phyloP scores from a whole-genome alignment of 2,113 vertebrate genomes.

The Oryzias curvinotus region DNA sequence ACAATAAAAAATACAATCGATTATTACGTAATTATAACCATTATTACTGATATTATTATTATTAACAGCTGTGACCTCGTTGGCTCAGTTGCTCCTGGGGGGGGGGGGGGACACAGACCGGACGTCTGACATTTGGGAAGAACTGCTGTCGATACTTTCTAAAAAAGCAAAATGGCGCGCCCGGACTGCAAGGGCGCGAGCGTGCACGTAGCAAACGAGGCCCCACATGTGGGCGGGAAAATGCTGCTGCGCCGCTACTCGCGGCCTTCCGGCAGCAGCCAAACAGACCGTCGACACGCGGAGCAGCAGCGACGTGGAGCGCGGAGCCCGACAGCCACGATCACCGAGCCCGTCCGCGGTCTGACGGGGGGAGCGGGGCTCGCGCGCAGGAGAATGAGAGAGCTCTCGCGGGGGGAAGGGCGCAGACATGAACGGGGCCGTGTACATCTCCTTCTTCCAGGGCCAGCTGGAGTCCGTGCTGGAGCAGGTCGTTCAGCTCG shows the following conservation, averaged over 20 bases:
- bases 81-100: neutral
- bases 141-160: conserved; percentile 24
- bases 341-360: conserved; percentile 23
- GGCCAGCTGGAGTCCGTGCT: conserved; percentile 81
- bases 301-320: conserved; percentile 14
- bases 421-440: conserved; percentile 78
- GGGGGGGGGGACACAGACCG: neutral
- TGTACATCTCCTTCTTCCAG: conserved; percentile 83
- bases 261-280: conserved; percentile 27
- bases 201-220: neutral
- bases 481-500: conserved; percentile 81
- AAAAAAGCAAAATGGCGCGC: conserved; percentile 58
- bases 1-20: too few relatives aligned
- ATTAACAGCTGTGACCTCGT: too few relatives aligned
- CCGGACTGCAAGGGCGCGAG: conserved; percentile 21
- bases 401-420: conserved; percentile 45
- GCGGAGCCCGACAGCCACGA: conserved; percentile 1
- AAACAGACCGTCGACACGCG: conserved; percentile 18
- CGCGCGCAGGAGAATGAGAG: conserved; percentile 64
- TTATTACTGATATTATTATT: too few relatives aligned
- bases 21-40: too few relatives aligned
- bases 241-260: conserved; percentile 49
- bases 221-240: conserved; percentile 55
- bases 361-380: conserved; percentile 17
- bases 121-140: conserved; percentile 10